Conservation (phyloP, 1,140 invertebrate genomes). For the Drosophila suzukii region DNA sequence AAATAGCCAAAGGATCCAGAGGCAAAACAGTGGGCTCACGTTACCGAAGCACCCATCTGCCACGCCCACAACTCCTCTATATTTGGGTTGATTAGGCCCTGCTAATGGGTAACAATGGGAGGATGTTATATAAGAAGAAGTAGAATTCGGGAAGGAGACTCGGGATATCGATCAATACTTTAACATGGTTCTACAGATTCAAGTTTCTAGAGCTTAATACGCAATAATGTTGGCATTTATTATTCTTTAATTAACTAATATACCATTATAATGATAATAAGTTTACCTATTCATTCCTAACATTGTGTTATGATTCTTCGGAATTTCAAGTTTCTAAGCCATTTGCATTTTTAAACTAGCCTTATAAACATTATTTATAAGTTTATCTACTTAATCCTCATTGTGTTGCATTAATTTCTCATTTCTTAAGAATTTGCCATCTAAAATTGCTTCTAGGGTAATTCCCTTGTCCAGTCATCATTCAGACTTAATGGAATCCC, state of each 20-base stretch:
- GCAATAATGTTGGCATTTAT: too few species aligned
- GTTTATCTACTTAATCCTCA: too few species aligned
- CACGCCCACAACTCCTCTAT: slow-evolving; percentile 8
- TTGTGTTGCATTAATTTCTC: too few species aligned
- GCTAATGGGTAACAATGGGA: slow-evolving; percentile 2
- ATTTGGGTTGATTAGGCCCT: slow-evolving; percentile 31
- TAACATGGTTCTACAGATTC: too few species aligned
- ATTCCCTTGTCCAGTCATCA: not conserved
- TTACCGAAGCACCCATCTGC: not conserved
- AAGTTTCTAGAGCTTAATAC: too few species aligned
- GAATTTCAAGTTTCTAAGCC: too few species aligned
- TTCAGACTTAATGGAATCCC: slow-evolving; percentile 25
- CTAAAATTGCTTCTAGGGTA: slow-evolving; percentile 3
- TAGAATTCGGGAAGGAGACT: not conserved
- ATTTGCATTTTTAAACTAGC: not conserved
- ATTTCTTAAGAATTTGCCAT: too few species aligned
- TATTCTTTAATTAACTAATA: too few species aligned
- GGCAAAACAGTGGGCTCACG: slow-evolving; percentile 7
- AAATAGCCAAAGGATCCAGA: slow-evolving; percentile 40
- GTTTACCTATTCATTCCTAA: too few species aligned
- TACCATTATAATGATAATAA: too few species aligned
- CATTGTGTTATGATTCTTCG: too few species aligned
- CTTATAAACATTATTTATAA: too few species aligned
- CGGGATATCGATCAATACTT: not conserved
- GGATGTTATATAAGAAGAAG: not conserved